Evolutionary conservation across 1,140 invertebrate species (phyloP), one percentile per base, ranked within the genome.

Genomic region (Belonocnema kinseyi): DNA sequence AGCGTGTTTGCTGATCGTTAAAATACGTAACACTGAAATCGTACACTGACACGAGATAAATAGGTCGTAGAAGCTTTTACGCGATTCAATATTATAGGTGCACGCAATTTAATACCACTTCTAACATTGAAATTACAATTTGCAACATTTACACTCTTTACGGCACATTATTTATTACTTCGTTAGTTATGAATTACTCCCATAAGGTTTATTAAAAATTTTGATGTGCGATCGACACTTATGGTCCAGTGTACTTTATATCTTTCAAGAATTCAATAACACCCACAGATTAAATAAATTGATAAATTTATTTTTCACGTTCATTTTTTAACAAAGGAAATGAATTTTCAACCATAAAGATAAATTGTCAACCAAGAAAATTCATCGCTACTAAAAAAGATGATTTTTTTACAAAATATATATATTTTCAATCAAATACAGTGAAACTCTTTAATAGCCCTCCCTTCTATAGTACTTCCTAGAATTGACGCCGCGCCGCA

Each of bases 1-100:
- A 61, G 58, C 58, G 58, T 61, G 58, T 61, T 61, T 33, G 58
- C 58, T 61, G 58, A 61, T 61, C 58, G 58, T 61, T 61, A 61
- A 33, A 61, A 61, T 61, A 61, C 58, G 21, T 61, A 61, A 61
- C 58, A 61, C 58, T 61, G 58, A 61, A 61, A 61, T 61, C 58
- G 58, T 33, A 61, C 58, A 61, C 58, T 61, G 21, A 61, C 58
- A 61, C 58, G 54, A 56, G 17, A 61, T 61, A 61, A 61, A 61
- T 61, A 61, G 58, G 58, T 61, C 58, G 21, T 61, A 61, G 58
- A 40, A 33, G 19, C 58, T 61, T 61, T 61, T 33, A 61, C 17
- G n/a, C 40, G 54, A 56, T 56, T 56, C 17, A 56, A 56, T 21
- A 56, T 33, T 19, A 58, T 58, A 12, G n/a, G 56, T 58, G 17